Conservation (phyloP, 92 coral and sea anemone genomes). For the Isaurus tuberculatus region DNA sequence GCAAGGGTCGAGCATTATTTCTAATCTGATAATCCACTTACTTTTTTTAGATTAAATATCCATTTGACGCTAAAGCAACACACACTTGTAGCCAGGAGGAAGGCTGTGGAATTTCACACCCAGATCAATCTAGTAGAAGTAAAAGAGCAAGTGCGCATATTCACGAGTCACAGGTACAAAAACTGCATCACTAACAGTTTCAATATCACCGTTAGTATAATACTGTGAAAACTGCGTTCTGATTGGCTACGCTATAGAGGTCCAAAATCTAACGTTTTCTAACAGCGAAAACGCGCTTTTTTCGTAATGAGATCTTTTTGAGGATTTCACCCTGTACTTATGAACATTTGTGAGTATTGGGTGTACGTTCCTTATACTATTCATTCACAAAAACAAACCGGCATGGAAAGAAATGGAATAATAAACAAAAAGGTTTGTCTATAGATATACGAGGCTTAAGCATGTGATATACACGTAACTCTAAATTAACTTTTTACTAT, state of each 20-base stretch:
- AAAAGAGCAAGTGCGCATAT: slow-evolving; percentile 30
- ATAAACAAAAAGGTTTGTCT: too few species aligned
- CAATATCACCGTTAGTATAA: not conserved
- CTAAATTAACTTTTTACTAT: too few species aligned
- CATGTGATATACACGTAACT: too few species aligned
- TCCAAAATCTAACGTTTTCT: too few species aligned
- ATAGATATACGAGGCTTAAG: too few species aligned
- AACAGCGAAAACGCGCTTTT: too few species aligned
- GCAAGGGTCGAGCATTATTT: not conserved
- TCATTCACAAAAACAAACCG: too few species aligned
- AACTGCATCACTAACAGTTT: not conserved
- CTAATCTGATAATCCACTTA: not conserved
- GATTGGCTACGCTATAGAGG: not conserved
- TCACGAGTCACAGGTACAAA: slow-evolving; percentile 35
- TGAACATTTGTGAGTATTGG: too few species aligned
- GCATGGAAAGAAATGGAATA: too few species aligned
- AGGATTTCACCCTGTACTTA: too few species aligned
- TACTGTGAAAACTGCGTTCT: not conserved
- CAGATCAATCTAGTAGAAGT: slow-evolving; percentile 24
- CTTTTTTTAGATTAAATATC: slow-evolving; percentile 29
- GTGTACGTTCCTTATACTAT: too few species aligned
- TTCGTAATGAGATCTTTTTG: too few species aligned
- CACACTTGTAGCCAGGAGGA: slow-evolving; percentile 45
- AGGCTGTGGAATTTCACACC: slow-evolving; percentile 36
- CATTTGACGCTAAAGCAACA: slow-evolving; percentile 19